phyloP scores from a whole-genome alignment of 1,140 invertebrate genomes.

The Temnothorax curvispinosus region DNA sequence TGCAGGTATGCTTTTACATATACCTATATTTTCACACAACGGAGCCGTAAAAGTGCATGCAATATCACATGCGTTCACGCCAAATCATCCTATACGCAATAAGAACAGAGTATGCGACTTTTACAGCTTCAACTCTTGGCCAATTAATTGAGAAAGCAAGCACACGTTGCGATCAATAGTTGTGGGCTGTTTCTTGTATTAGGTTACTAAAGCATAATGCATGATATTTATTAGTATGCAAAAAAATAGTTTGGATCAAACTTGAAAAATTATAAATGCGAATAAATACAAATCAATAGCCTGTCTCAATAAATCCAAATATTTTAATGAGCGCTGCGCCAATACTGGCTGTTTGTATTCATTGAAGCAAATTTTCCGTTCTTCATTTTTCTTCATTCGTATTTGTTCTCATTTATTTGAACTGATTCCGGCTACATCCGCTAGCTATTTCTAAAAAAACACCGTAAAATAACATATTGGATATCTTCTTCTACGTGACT shows the following conservation, averaged over 20 bases:
- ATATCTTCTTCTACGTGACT: background rate
- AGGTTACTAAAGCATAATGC: background rate
- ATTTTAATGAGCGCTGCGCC: slow-evolving; percentile 9
- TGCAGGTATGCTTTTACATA: background rate
- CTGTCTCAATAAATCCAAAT: background rate
- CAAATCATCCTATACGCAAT: background rate
- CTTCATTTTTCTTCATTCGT: background rate
- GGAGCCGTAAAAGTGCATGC: background rate
- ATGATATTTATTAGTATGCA: background rate
- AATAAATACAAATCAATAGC: background rate
- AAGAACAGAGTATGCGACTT: background rate
- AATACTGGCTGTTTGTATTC: background rate
- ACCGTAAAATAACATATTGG: background rate
- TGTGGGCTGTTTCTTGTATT: background rate
- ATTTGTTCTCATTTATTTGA: background rate
- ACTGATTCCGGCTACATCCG: background rate
- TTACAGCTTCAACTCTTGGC: background rate
- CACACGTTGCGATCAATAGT: background rate
- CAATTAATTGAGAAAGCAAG: slow-evolving; percentile 62
- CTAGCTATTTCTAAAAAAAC: background rate
- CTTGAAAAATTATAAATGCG: background rate
- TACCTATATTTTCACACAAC: background rate
- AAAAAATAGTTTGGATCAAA: background rate
- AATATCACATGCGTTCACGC: background rate
- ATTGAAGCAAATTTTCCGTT: background rate